A percentile compares a stretch with the other conserved stretches of the same genome.
These are phyloP conservation scores for Tachysurus vachellii DNA, from an alignment of 2,113 vertebrate species.

Conservation along the genomic window DNA sequence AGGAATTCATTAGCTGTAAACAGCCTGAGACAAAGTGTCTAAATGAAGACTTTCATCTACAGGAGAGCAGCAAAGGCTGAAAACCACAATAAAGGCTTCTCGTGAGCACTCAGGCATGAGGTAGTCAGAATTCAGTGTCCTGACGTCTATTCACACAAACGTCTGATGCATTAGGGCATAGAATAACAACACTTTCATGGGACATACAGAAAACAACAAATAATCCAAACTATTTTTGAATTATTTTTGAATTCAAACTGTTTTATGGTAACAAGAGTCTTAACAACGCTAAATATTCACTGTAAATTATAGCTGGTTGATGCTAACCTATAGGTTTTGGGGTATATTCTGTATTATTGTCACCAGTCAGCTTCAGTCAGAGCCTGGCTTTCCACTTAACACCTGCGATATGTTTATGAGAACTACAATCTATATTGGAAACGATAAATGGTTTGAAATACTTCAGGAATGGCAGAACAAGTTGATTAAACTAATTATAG, in stretches of 20 bases:
- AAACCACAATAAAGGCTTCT: slow-evolving; percentile 5
- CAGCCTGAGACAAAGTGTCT: not conserved
- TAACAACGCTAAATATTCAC: not conserved
- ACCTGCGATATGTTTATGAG: too few relatives aligned
- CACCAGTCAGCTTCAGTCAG: not conserved
- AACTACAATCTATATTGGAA: not conserved
- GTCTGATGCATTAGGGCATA: not conserved
- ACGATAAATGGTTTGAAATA: not conserved
- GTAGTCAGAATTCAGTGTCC: slow-evolving; percentile 13
- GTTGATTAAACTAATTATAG: not conserved
- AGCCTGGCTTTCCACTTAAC: not conserved
- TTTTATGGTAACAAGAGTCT: not conserved
- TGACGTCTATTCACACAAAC: not conserved
- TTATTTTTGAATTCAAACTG: not conserved
- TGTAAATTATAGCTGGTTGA: not conserved
- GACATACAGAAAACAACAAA: not conserved
- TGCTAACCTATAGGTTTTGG: not conserved
- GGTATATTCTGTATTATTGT: not conserved
- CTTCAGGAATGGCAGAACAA: too few relatives aligned
- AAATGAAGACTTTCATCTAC: slow-evolving; percentile 20
- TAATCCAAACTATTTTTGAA: not conserved
- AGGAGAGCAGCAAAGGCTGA: slow-evolving; percentile 11
- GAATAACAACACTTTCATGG: not conserved
- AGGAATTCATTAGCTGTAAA: slow-evolving; percentile 19
- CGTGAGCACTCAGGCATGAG: not conserved